Conservation (phyloP, 2,888 invertebrate species). For the Standfussiana lucernea region DNA sequence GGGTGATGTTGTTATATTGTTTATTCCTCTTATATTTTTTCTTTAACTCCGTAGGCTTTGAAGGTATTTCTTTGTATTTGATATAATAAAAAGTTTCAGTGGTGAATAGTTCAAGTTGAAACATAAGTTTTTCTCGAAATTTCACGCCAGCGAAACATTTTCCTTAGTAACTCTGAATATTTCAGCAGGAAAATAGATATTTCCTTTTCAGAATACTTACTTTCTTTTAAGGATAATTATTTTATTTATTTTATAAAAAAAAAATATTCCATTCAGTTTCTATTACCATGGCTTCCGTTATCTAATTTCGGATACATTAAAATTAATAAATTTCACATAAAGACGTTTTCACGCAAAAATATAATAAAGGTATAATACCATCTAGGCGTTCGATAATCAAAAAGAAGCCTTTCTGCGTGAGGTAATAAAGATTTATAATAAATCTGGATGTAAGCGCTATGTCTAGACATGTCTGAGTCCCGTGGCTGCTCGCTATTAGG, state of each 20-base stretch:
- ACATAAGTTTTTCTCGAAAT: constrained; percentile 23
- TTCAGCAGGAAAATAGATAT: not conserved
- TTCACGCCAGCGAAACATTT: not conserved
- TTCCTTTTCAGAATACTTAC: not conserved
- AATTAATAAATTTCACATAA: constrained; percentile 2
- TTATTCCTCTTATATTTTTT: constrained; percentile 27
- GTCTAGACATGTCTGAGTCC: constrained; percentile 77
- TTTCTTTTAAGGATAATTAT: not conserved
- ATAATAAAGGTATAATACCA: constrained; percentile 21
- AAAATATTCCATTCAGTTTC: too few relatives aligned
- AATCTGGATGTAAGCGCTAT: constrained; percentile 63
- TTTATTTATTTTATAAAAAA: too few relatives aligned
- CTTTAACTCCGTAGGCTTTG: not conserved
- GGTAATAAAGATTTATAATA: constrained; percentile 63
- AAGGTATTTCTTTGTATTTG: constrained; percentile 21
- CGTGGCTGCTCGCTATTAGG: constrained; percentile 69
- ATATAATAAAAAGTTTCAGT: constrained; percentile 25
- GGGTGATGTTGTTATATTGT: not conserved
- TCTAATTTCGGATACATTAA: constrained; percentile 9
- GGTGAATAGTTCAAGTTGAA: constrained; percentile 22
- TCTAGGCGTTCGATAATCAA: constrained; percentile 27
- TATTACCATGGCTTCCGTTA: constrained; percentile 6
- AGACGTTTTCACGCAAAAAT: not conserved
- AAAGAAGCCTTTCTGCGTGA: constrained; percentile 42
- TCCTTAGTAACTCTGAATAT: not conserved